Base-by-base conservation (phyloP, 2,113 vertebrate species). In the Lucifuga dentata region DNA sequence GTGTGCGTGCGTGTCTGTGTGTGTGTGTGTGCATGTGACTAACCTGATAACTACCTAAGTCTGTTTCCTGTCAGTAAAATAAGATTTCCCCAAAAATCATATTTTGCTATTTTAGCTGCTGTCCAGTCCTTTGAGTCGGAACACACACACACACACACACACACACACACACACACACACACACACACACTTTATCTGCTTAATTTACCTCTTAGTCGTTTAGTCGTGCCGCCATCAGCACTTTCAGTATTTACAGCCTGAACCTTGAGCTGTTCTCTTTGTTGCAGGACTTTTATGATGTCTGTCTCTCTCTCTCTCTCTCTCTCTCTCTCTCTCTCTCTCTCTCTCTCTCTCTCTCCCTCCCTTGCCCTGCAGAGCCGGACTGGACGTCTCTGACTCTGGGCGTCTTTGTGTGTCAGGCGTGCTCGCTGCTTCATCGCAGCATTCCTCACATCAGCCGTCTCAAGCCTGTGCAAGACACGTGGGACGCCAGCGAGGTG, bases 381-480 rank as follows among this genome's bases (percentile, higher is more conserved):
- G 96, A 99, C 81, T 99, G 97, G 97, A 96, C 96, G 0, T 98
- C 97, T 2, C 87, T 97, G 81, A 97, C 94, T 59, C 77, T 99
- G 2, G 97, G 97, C 6, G 94, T 98, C 73, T 97, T 98, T 81
- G 92, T 99, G 81, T 99, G 97, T 83, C 87, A 97, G 89, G 95
- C 91, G 50, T 99, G 97, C 78, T 98, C 97, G 0, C 95, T 95
- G 43, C 95, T 97, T 76, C 97, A 99, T 77, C 94, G 95, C 32
- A 95, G 86, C 70, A 95, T 97, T 35, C 95, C 95, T 5, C 95
- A 96, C 65, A 93, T 97, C 93, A 98, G 94, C 93, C 93, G 92
- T 70, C 95, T 98, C 72, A 99, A 99, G 84, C 97, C 96, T 0
- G 87, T 98, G 32, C 93, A 92, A 90, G 97, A 98, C 2, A 80